Conservation (phyloP, 2,113 vertebrate species). For the Microtus montanus region DNA sequence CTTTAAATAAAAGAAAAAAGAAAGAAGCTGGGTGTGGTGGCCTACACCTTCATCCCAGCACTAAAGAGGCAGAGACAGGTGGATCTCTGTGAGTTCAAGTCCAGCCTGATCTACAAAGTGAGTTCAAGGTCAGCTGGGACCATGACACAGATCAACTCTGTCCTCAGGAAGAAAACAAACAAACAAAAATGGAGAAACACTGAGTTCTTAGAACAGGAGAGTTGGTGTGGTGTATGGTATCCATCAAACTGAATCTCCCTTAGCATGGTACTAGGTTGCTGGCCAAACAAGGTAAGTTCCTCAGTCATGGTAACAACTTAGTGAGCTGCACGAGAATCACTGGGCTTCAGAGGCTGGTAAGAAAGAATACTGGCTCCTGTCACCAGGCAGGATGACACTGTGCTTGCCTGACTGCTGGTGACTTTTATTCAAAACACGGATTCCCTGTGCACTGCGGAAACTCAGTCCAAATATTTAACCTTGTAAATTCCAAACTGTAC, state of each 20-base stretch:
- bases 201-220: background rate
- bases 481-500: constrained; percentile 53
- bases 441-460: background rate
- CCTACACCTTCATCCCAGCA: background rate
- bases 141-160: background rate
- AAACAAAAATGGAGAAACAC: background rate
- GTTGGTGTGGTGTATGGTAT: background rate
- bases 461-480: background rate
- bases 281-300: constrained; percentile 3
- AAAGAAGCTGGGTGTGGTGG: background rate
- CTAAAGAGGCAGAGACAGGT: background rate
- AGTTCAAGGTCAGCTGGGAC: background rate
- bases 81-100: background rate
- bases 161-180: background rate
- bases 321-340: background rate
- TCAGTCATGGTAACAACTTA: background rate
- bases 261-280: background rate
- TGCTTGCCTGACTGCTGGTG: background rate
- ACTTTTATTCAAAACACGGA: background rate
- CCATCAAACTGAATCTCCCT: background rate
- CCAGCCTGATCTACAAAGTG: background rate
- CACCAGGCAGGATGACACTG: background rate
- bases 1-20: constrained; percentile 24
- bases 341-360: background rate
- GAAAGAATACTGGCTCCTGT: background rate